Percentiles rank a stretch among this genome's conserved stretches.
These are phyloP conservation scores for Galbula dea DNA, from an alignment of 2,113 vertebrate species.

Conservation along the genomic window DNA sequence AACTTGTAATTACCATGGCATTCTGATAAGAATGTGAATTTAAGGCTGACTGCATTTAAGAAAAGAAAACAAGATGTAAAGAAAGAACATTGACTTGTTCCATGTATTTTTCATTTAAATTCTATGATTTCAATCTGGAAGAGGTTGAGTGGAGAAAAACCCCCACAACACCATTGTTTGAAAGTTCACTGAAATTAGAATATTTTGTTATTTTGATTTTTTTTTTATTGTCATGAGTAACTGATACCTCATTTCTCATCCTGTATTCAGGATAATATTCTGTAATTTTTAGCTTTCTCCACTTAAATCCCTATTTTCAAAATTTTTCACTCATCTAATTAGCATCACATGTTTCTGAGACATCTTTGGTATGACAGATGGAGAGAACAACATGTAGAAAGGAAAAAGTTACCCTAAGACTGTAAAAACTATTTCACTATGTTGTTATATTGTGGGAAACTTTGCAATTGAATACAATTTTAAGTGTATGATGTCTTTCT, in stretches of 20 bases:
- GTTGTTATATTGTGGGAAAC: not conserved
- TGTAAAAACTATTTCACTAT: not conserved
- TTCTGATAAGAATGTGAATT: not conserved
- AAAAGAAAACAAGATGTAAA: not conserved
- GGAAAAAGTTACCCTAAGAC: not conserved
- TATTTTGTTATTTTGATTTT: not conserved
- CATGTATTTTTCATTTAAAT: not conserved
- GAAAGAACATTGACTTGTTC: not conserved
- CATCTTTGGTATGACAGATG: not conserved
- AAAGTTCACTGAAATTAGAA: not conserved
- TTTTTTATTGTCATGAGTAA: not conserved
- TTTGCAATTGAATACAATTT: not conserved
- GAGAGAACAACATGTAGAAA: not conserved
- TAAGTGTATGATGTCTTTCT: not conserved
- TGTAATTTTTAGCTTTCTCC: not conserved
- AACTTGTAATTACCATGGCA: not conserved
- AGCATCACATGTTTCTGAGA: not conserved
- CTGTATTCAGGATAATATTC: not conserved
- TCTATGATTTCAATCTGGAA: not conserved
- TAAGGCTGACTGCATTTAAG: not conserved
- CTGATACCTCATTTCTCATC: not conserved
- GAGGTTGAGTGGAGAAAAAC: fast-evolving
- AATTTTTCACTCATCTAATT: not conserved
- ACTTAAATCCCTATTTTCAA: not conserved
- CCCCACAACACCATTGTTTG: not conserved